A percentile compares a stretch with the other conserved stretches of the same genome.
Conservation (phyloP, 2,888 invertebrate genomes). For the Euclidia mi region DNA sequence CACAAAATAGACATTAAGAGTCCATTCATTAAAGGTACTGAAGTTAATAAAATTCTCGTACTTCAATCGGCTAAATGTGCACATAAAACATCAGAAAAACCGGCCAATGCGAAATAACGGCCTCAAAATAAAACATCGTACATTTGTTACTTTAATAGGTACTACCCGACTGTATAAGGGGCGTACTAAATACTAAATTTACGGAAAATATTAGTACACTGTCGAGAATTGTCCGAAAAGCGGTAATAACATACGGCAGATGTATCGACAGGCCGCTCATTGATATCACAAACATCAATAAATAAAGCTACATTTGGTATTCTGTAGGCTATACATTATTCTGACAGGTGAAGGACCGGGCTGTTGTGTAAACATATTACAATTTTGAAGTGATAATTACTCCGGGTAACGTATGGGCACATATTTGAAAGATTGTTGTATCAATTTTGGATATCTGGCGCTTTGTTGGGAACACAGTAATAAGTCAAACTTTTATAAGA, state of each 20-base stretch:
- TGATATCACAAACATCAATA: slow-evolving; percentile 37
- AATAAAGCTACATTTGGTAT: slow-evolving; percentile 22
- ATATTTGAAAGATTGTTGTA: neutral
- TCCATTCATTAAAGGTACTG: slow-evolving; percentile 48
- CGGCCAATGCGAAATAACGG: slow-evolving; percentile 57
- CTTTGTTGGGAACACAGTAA: too few species aligned
- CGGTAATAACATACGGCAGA: too few species aligned
- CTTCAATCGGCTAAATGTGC: slow-evolving; percentile 58
- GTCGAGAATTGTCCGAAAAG: too few species aligned
- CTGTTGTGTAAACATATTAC: slow-evolving; percentile 18
- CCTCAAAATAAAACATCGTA: slow-evolving; percentile 64
- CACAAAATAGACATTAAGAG: slow-evolving; percentile 50
- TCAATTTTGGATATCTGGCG: too few species aligned
- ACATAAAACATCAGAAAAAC: slow-evolving; percentile 61
- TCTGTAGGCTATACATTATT: slow-evolving; percentile 23
- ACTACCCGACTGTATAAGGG: too few species aligned
- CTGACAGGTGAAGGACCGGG: slow-evolving; percentile 29
- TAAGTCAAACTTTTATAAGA: too few species aligned
- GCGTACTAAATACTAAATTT: too few species aligned
- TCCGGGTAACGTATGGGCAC: neutral
- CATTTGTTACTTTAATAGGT: too few species aligned
- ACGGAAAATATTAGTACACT: too few species aligned
- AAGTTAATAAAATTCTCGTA: slow-evolving; percentile 57
- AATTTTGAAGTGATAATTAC: slow-evolving; percentile 14
- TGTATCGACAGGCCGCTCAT: slow-evolving; percentile 25